Evolutionary conservation across 2,888 invertebrate species (phyloP).

Genomic region (Ophioninae sp.): DNA sequence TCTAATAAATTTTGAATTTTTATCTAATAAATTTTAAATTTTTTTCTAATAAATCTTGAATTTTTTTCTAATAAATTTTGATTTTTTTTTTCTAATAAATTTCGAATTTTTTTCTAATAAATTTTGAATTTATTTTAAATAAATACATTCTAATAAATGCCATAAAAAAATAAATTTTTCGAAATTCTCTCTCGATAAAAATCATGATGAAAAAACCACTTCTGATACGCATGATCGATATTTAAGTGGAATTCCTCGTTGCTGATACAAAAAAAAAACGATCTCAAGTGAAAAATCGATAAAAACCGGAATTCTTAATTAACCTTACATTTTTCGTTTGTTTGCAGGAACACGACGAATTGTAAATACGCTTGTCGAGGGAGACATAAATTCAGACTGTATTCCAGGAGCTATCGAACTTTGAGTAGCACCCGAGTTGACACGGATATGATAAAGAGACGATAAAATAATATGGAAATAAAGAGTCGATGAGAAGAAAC

Average conservation of each 20-base stretch:
- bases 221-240: conserved; percentile 73
- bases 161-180: no score
- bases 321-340: conserved; percentile 56
- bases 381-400: conserved; percentile 78
- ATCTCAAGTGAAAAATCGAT: background rate
- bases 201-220: conserved; percentile 72
- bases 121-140: no score
- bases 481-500: conserved; percentile 43
- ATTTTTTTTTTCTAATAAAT: no score
- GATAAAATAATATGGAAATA: conserved; percentile 34
- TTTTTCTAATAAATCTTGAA: no score
- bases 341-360: conserved; percentile 83
- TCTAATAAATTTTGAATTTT: no score
- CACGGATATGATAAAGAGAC: conserved; percentile 46
- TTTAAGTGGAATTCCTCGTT: conserved; percentile 76
- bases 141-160: no score
- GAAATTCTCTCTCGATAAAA: no score
- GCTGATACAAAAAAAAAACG: conserved; percentile 66
- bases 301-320: conserved; percentile 17
- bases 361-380: conserved; percentile 80
- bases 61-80: no score
- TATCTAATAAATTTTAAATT: no score
- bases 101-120: no score
- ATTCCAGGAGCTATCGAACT: conserved; percentile 78
- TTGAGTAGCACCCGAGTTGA: conserved; percentile 68